A percentile compares a stretch with the other conserved stretches of the same genome.
Conservation (phyloP, 2,113 vertebrate genomes). For the Enhydra lutris region DNA sequence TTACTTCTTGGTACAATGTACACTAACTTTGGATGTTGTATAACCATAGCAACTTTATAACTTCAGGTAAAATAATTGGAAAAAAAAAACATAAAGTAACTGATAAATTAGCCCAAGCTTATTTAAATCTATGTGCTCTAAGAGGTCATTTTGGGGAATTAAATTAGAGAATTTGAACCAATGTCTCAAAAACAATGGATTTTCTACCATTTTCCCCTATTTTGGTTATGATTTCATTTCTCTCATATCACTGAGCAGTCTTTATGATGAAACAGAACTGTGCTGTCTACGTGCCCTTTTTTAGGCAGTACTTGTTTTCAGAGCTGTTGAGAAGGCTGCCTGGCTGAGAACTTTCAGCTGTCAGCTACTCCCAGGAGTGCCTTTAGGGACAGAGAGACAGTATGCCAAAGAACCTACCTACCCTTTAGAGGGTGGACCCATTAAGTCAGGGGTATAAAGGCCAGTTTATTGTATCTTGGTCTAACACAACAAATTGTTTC, state of each 20-base stretch:
- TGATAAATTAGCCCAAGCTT: neutral
- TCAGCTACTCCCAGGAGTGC: accelerated
- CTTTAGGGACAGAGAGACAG: neutral
- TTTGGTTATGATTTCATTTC: neutral
- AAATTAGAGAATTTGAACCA: neutral
- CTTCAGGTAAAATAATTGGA: neutral
- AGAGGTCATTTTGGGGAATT: neutral
- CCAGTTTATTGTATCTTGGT: neutral
- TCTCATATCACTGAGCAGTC: neutral
- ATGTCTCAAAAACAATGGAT: neutral
- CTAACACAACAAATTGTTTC: neutral
- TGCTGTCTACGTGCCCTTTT: neutral
- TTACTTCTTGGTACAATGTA: neutral
- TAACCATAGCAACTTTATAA: neutral
- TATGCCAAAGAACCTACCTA: neutral
- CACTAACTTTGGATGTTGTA: neutral
- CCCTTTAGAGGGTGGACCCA: neutral
- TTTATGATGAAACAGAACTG: neutral
- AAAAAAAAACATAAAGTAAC: neutral
- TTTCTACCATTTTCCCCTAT: neutral
- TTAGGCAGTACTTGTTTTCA: neutral
- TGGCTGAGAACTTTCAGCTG: neutral
- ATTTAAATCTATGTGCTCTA: neutral
- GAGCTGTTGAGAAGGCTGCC: neutral
- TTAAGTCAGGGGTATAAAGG: neutral